phyloP scores from a whole-genome alignment of 2,888 invertebrate genomes.

The Tenthredo mesomela region DNA sequence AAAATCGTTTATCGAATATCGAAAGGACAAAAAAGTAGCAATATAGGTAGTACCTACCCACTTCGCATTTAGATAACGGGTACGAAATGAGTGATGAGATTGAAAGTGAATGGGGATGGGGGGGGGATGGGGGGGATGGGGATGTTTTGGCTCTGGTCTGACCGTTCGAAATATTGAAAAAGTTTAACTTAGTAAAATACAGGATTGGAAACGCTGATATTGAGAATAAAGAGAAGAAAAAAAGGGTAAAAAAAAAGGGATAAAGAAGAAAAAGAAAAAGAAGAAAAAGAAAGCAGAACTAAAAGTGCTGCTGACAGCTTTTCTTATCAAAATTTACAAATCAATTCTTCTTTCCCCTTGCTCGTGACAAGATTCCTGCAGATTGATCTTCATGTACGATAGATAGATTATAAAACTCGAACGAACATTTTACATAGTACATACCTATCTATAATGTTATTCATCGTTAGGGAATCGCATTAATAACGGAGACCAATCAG shows the following conservation, averaged over 20 bases:
- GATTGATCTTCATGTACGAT: background rate
- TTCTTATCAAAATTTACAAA: conserved; percentile 1
- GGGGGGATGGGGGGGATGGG: too few relatives aligned
- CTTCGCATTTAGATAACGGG: background rate
- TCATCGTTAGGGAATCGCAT: background rate
- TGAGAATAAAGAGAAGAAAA: background rate
- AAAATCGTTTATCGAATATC: conserved; percentile 19
- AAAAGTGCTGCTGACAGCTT: background rate
- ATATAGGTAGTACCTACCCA: background rate
- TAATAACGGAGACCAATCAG: background rate
- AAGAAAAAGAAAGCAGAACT: background rate
- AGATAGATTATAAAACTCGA: background rate
- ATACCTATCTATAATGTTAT: background rate
- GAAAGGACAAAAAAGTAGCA: background rate
- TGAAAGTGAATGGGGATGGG: background rate
- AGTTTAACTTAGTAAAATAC: conserved; percentile 26
- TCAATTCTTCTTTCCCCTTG: background rate
- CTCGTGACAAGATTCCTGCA: background rate
- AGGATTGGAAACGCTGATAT: background rate
- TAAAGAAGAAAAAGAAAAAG: background rate
- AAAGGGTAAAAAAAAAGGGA: background rate
- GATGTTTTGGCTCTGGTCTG: background rate
- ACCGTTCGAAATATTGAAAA: conserved; percentile 27
- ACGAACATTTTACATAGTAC: background rate
- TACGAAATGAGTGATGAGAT: conserved; percentile 17